Base-by-base conservation (phyloP, 1,140 invertebrate genomes). In the Orchesella cincta region DNA sequence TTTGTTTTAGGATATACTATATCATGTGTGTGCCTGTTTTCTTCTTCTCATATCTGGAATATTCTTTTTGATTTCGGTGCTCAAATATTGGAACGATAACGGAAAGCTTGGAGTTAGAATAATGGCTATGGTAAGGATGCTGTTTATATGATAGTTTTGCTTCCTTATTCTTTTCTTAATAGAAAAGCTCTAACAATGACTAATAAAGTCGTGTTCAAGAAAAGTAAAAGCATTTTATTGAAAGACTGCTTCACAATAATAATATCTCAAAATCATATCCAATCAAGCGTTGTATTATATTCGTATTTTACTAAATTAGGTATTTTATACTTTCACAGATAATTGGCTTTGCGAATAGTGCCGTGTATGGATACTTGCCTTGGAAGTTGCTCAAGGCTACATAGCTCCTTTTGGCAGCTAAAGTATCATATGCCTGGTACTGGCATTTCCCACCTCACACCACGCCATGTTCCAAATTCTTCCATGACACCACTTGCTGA, bases 311-410 rank as follows among this genome's bases (percentile, higher is more conserved):
- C n/a, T n/a, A n/a, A n/a, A n/a, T n/a, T n/a, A n/a, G n/a, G n/a
- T n/a, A 67, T 31, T 67, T 67, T 5, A 31, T 31, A 73, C 26
- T 3, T 29, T 12, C 26, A 28, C 23, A 78, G 76, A 78, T 78
- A 8, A 57, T 67, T 12, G 76, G 72, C 20, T 52, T 51, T 46
- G 18, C 62, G 14, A 78, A 78, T 33, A n/a, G 52, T 12, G 72
- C 72, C 1, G 12, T 78, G 1, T 78, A 74, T 51, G 76, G 76
- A 23, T 78, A 39, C 28, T 26, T 78, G 14, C 76, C 76, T n/a
- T 78, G 54, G 54, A 74, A 26, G 31, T 1, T 78, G 28, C 39
- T 73, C 33, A 78, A 74, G 52, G 34, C 71, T 18, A 73, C 54
- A 23, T 57, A 16, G 54, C 3, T 57, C 14, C 23, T 14, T 57